These are phyloP conservation scores for Rhingia campestris DNA, from an alignment of 2,888 invertebrate species.

Conservation along the genomic window DNA sequence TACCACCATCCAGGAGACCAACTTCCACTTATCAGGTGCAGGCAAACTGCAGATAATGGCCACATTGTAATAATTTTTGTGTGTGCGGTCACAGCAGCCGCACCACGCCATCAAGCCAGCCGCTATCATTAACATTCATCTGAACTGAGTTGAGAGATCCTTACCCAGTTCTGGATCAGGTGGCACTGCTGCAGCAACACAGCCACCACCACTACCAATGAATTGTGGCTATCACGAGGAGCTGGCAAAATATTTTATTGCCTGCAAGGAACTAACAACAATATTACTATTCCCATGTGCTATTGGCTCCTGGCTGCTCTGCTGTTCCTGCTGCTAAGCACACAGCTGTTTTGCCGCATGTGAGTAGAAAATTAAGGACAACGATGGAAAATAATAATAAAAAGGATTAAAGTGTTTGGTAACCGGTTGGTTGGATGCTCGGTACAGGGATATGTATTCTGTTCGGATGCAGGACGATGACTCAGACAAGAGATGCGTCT, in stretches of 20 bases:
- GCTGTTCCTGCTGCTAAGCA: constrained; percentile 28
- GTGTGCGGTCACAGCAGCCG: constrained; percentile 50
- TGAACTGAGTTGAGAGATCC: constrained; percentile 43
- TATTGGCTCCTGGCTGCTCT: constrained; percentile 8
- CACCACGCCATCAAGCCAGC: constrained; percentile 34
- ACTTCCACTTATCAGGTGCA: constrained; percentile 66
- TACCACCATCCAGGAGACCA: constrained; percentile 27
- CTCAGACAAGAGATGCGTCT: constrained; percentile 47
- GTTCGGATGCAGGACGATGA: constrained; percentile 41
- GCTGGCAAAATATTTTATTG: constrained; percentile 71
- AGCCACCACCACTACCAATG: constrained; percentile 41
- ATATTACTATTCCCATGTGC: constrained; percentile 30
- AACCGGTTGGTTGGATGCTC: constrained; percentile 15
- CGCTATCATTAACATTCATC: constrained; percentile 69
- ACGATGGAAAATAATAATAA: constrained; percentile 58
- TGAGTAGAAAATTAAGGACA: constrained; percentile 64
- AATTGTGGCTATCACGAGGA: constrained; percentile 61
- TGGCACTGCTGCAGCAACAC: constrained; percentile 44
- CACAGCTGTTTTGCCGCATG: constrained; percentile 73
- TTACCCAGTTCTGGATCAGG: constrained; percentile 64
- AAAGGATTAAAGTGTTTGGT: constrained; percentile 43
- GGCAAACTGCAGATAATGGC: constrained; percentile 63
- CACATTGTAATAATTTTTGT: constrained; percentile 58
- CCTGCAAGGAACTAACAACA: constrained; percentile 53
- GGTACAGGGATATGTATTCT: not conserved